Conservation (phyloP, 30 jellyfish, hydroid and myxozoan genomes). For the Catostylus mosaicus region DNA sequence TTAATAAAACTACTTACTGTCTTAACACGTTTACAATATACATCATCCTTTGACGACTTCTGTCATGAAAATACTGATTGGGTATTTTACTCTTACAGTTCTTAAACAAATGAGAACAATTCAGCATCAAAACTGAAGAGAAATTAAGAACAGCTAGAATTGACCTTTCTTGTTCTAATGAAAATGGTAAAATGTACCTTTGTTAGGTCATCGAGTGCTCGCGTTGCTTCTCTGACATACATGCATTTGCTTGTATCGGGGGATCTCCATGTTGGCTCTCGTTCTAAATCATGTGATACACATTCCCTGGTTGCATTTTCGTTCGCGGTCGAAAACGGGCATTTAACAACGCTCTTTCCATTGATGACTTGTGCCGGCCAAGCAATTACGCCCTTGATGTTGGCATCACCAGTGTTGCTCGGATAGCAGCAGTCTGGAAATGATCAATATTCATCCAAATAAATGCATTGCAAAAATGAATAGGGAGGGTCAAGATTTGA, state of each 20-base stretch:
- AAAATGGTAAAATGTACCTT: slow-evolving; percentile 20
- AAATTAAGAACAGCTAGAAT: no score
- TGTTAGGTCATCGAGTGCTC: not conserved
- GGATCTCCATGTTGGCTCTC: slow-evolving; percentile 31
- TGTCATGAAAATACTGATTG: no score
- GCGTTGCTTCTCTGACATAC: slow-evolving; percentile 36
- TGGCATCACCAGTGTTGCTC: slow-evolving; percentile 6
- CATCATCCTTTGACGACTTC: no score
- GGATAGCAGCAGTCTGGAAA: slow-evolving; percentile 32
- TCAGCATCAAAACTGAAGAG: no score
- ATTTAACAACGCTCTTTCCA: not conserved
- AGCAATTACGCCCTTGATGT: slow-evolving; percentile 29
- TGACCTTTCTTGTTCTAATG: no score
- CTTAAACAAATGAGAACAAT: no score
- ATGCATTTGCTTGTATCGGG: slow-evolving; percentile 24
- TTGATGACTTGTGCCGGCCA: slow-evolving; percentile 35
- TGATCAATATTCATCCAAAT: no score
- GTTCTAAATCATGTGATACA: slow-evolving; percentile 23
- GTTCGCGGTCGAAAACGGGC: slow-evolving; percentile 3
- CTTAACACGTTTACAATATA: no score
- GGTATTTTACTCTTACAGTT: no score
- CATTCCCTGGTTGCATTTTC: slow-evolving; percentile 45
- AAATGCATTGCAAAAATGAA: no score
- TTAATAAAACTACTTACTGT: no score
- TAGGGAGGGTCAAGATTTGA: no score